phyloP scores from a whole-genome alignment of 2,888 invertebrate species.

The Caenorhabditis parvicauda region DNA sequence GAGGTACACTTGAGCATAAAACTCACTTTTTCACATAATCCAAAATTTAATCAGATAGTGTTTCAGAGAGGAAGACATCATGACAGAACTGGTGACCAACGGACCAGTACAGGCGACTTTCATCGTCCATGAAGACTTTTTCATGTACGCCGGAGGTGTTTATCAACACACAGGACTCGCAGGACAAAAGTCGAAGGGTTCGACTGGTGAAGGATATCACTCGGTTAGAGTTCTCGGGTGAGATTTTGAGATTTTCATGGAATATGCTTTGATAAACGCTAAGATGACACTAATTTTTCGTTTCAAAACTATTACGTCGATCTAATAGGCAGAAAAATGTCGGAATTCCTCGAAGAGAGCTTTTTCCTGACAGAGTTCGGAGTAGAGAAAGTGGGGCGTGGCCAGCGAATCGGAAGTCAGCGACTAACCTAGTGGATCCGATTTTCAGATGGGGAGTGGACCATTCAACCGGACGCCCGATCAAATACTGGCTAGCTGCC shows the following conservation, averaged over 20 bases:
- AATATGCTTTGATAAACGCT: neutral
- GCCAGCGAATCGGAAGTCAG: neutral
- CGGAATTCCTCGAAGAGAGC: no score
- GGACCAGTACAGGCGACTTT: conserved; percentile 89
- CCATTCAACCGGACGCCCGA: conserved; percentile 66
- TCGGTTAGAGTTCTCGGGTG: conserved; percentile 84
- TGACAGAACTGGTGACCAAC: conserved; percentile 83
- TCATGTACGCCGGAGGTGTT: conserved; percentile 78
- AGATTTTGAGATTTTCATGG: conserved; percentile 9
- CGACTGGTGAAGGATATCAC: conserved; percentile 71
- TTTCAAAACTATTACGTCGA: no score
- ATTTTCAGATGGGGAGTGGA: conserved; percentile 77
- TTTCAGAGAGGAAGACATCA: conserved; percentile 74
- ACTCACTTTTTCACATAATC: neutral
- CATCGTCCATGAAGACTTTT: conserved; percentile 87
- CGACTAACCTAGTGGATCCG: neutral
- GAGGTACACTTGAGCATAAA: neutral
- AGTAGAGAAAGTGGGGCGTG: no score
- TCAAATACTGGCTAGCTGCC: conserved; percentile 85
- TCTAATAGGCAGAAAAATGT: no score
- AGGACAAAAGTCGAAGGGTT: conserved; percentile 37
- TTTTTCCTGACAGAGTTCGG: no score
- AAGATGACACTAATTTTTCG: neutral
- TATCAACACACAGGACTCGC: conserved; percentile 70
- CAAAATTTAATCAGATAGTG: neutral